phyloP scores from a whole-genome alignment of 2,797 vertebrate genomes.

The Balearica regulorum region DNA sequence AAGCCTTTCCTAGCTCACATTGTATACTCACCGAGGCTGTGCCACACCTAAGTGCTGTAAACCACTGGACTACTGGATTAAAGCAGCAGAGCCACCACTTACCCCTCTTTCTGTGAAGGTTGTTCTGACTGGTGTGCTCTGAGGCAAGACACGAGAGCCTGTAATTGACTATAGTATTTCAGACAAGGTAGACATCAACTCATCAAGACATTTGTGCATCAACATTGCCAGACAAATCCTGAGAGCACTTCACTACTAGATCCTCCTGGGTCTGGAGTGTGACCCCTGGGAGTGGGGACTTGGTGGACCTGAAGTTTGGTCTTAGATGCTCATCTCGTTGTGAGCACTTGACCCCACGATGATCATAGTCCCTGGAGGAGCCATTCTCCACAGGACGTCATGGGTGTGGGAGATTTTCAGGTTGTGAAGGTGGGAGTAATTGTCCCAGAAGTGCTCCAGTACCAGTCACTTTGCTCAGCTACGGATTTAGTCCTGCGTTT shows the following conservation, averaged over 20 bases:
- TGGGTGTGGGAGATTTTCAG: neutral
- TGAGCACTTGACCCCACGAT: neutral
- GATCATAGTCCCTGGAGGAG: neutral
- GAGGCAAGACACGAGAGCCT: neutral
- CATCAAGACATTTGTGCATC: fast-evolving
- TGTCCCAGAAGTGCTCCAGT: neutral
- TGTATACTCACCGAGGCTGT: neutral
- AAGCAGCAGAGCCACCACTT: neutral
- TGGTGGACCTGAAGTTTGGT: neutral
- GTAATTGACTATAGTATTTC: neutral
- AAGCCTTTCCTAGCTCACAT: neutral
- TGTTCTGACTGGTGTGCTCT: neutral
- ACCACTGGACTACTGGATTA: neutral
- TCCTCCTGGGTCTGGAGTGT: neutral
- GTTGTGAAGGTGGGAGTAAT: neutral
- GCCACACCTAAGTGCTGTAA: neutral
- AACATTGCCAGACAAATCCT: neutral
- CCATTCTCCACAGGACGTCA: fast-evolving
- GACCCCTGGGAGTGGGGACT: neutral
- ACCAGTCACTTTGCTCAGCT: neutral
- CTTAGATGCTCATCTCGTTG: neutral
- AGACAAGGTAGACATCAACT: neutral
- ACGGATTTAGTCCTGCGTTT: neutral
- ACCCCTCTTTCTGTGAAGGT: neutral
- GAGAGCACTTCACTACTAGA: neutral